Conservation (phyloP, 2,113 vertebrate species). For the Marmota monax region DNA sequence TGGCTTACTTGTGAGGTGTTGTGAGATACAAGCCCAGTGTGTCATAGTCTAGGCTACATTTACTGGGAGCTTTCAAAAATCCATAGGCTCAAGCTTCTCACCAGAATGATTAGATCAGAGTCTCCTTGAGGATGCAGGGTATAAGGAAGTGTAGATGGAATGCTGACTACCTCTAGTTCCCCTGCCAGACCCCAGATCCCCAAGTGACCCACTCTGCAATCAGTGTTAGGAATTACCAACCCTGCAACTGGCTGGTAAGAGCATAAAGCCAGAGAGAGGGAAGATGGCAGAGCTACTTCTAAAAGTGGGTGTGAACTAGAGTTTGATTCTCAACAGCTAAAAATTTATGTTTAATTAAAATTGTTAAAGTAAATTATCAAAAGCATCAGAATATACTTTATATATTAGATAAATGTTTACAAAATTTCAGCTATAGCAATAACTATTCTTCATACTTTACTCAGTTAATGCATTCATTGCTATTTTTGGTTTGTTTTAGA, state of each 20-base stretch:
- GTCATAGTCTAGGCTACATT: neutral
- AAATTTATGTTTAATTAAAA: constrained; percentile 20
- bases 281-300: neutral
- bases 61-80: neutral
- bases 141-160: neutral
- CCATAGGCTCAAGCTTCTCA: neutral
- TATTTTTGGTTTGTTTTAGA: neutral
- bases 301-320: neutral
- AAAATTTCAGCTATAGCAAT: neutral
- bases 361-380: neutral
- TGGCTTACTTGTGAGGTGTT: neutral
- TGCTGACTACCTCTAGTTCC: neutral
- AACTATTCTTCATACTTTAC: neutral
- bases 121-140: neutral
- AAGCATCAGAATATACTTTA: neutral
- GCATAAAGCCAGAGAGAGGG: neutral
- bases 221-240: neutral
- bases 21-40: neutral
- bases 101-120: neutral
- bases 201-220: neutral
- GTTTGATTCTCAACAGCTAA: neutral
- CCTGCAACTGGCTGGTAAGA: neutral
- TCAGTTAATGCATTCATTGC: neutral
- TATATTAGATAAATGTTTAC: neutral
- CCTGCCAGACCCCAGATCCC: neutral